phyloP scores from a whole-genome alignment of 2,888 invertebrate genomes.

The Pristionchus exspectatus region DNA sequence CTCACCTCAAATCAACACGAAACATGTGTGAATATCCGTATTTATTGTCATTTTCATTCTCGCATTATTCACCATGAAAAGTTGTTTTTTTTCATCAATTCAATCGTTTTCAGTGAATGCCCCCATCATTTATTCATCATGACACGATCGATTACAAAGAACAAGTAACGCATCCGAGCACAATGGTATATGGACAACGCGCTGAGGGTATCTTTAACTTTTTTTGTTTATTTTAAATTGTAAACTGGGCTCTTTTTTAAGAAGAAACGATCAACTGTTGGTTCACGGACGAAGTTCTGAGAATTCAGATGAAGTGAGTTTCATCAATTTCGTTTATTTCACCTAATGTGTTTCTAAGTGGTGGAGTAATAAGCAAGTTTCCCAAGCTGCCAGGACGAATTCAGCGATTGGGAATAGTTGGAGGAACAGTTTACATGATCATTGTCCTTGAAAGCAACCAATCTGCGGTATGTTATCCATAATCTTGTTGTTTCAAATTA shows the following conservation, averaged over 20 bases:
- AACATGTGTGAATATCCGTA: background rate
- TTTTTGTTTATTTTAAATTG: background rate
- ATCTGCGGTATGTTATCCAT: background rate
- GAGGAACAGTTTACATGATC: background rate
- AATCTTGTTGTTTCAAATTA: background rate
- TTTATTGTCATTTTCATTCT: background rate
- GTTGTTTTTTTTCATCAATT: no score
- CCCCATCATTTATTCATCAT: conserved; percentile 17
- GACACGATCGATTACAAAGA: background rate
- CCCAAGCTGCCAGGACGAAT: background rate
- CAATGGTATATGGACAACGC: background rate
- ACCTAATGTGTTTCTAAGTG: background rate
- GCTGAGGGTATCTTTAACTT: background rate
- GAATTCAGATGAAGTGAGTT: background rate
- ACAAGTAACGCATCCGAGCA: background rate
- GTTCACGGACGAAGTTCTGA: background rate
- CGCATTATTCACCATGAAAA: no score
- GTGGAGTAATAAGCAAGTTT: background rate
- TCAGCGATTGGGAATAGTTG: background rate
- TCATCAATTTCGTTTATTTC: background rate
- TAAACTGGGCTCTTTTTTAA: background rate
- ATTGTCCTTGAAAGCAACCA: background rate
- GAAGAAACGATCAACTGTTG: background rate
- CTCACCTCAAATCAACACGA: background rate
- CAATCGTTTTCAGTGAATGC: background rate